phyloP scores from a whole-genome alignment of 2,888 invertebrate species.

The Melieria picta region DNA sequence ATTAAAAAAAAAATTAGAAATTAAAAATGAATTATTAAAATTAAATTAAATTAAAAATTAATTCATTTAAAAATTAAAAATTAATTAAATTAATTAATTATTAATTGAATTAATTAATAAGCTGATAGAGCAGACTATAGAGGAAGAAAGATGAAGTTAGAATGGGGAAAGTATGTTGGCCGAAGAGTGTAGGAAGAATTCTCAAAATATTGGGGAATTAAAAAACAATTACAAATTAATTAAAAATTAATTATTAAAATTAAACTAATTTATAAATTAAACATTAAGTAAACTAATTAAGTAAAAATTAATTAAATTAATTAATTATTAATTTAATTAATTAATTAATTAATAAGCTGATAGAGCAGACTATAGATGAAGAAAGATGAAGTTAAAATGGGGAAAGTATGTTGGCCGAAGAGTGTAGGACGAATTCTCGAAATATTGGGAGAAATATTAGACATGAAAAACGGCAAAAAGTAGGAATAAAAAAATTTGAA shows the following conservation, averaged over 20 bases:
- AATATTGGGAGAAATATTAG: neutral
- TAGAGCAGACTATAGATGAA: neutral
- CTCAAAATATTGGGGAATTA: neutral
- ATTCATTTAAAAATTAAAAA: no score
- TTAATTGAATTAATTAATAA: no score
- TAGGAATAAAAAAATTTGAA: neutral
- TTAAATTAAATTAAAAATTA: no score
- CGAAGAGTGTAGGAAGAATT: neutral
- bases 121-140: neutral
- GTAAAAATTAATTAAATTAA: no score
- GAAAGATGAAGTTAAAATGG: neutral
- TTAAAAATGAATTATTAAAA: no score
- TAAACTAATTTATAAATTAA: no score
- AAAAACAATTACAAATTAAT: no score
- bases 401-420: neutral
- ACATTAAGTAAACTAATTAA: no score
- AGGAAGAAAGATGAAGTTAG: neutral
- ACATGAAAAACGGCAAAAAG: neutral
- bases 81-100: no score
- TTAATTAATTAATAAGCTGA: neutral
- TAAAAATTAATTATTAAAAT: no score
- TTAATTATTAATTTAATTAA: no score
- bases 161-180: neutral
- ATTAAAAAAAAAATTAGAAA: no score
- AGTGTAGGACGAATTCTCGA: neutral